Conservation (phyloP, 2,113 vertebrate genomes). For the Thamnophis sirtalis region DNA sequence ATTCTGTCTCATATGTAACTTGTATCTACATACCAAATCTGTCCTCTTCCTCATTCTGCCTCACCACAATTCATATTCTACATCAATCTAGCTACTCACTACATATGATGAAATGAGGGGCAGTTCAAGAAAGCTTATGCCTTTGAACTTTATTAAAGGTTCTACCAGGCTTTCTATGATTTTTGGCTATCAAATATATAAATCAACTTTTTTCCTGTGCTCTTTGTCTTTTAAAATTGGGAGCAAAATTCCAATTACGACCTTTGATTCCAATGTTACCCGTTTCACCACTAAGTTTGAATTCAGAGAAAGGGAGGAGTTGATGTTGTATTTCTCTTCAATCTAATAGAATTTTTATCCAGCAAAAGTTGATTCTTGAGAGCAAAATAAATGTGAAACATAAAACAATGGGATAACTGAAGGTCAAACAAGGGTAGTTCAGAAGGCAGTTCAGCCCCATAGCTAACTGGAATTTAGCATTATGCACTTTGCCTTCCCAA, state of each 20-base stretch:
- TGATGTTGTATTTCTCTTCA: neutral
- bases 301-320: neutral
- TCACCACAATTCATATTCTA: neutral
- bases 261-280: neutral
- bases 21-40: neutral
- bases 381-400: neutral
- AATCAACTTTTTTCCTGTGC: neutral
- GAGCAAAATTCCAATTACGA: neutral
- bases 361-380: neutral
- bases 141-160: neutral
- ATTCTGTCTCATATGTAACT: neutral
- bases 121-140: neutral
- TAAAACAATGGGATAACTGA: neutral
- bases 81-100: neutral
- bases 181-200: neutral
- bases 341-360: neutral
- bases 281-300: neutral
- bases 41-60: neutral
- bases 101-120: neutral
- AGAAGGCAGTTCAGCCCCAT: too few species aligned
- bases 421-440: too few species aligned
- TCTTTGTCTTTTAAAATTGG: neutral
- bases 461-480: neutral
- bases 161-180: neutral
- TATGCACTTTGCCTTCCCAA: neutral